Evolutionary conservation across 2,797 vertebrate species (phyloP).

Genomic region (Peromyscus attwateri): DNA sequence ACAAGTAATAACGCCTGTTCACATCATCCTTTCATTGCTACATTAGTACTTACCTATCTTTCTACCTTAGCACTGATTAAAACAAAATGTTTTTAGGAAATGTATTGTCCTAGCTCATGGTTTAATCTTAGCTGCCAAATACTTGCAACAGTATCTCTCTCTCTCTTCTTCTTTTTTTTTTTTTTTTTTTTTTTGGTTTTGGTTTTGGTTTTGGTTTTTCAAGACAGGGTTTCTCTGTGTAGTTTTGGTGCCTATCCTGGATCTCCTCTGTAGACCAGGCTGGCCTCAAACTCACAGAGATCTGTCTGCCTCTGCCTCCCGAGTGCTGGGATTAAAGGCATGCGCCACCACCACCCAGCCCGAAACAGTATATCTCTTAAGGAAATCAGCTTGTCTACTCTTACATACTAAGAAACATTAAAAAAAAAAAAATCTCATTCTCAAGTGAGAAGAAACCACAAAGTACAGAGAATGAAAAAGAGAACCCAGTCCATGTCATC

Average conservation of each 20-base stretch:
- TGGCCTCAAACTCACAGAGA: no score
- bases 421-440: constrained; percentile 12
- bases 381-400: constrained; percentile 77
- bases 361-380: constrained; percentile 66
- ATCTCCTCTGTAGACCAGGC: no score
- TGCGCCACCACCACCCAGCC: no score
- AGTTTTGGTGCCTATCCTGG: no score
- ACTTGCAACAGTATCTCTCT: constrained; percentile 42
- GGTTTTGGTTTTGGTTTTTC: no score
- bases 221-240: no score
- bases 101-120: constrained; percentile 78
- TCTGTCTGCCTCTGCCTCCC: no score
- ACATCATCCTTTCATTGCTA: constrained; percentile 59
- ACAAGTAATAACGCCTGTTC: constrained; percentile 64
- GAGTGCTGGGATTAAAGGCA: no score
- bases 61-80: constrained; percentile 78
- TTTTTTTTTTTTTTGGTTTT: no score
- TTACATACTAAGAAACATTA: constrained; percentile 54
- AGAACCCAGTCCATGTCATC: constrained; percentile 47
- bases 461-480: constrained; percentile 75
- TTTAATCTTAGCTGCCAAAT: constrained; percentile 80
- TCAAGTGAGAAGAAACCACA: constrained; percentile 69
- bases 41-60: constrained; percentile 74
- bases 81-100: constrained; percentile 85
- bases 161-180: no score